Evolutionary conservation across 2,113 vertebrate genomes (phyloP).

Genomic region (Corythoichthys intestinalis): DNA sequence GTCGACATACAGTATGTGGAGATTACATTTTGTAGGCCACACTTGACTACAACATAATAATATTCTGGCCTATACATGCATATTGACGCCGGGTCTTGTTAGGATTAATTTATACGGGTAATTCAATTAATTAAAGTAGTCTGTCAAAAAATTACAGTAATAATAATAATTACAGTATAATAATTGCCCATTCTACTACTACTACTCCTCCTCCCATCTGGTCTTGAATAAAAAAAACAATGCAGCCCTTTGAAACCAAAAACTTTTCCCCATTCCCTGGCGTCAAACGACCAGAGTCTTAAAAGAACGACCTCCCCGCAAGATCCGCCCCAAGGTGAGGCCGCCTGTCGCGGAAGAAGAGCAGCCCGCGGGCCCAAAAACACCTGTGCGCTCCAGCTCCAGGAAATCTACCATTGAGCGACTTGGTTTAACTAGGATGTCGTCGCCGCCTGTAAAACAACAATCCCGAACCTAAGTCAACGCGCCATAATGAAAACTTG

Average conservation of each 20-base stretch:
- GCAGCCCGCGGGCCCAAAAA: neutral
- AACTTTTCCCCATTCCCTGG: neutral
- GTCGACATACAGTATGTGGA: no score
- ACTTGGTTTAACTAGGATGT: neutral
- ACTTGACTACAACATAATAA: no score
- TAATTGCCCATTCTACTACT: no score
- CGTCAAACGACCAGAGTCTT: neutral
- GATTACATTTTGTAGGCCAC: no score
- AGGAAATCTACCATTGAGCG: neutral
- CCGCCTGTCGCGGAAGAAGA: neutral
- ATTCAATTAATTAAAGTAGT: no score
- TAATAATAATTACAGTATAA: no score
- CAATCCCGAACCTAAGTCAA: neutral
- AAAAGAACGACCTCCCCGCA: neutral
- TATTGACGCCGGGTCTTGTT: no score
- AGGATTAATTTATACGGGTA: no score
- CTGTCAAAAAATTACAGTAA: no score
- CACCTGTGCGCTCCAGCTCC: conserved; percentile 9
- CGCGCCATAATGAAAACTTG: neutral
- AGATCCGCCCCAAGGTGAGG: neutral
- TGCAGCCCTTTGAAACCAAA: neutral
- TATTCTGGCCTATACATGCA: no score
- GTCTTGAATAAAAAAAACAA: neutral
- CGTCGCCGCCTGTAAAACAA: neutral
- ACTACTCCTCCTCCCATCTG: no score